Evolutionary conservation across 2,888 invertebrate species (phyloP), one percentile per base, ranked within the genome.

Genomic region (Eumerus sabulonum): DNA sequence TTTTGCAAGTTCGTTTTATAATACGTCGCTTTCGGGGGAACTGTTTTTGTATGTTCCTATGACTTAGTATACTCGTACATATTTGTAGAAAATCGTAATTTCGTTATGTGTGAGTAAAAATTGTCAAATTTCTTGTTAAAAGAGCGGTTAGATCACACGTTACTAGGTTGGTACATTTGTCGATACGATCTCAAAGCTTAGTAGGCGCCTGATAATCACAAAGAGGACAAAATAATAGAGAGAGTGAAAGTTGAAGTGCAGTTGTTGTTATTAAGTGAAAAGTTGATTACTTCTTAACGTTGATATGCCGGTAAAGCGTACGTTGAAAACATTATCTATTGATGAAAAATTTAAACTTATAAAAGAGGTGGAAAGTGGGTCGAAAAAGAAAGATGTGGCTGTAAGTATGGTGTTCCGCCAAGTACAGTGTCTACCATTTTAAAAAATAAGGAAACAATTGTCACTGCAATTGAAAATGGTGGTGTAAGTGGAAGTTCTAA

Each of bases 401-500:
- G 27, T 27, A 50, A 18, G 35, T 50, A 50, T 13, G 35, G 50
- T 51, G 36, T 47, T 16, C 47, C 47, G 14, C 7, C 47, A 47
- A 14, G 18, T 48, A 48, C 48, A 48, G 48, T 50, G 27, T 50
- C 35, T 50, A n/a, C n/a, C n/a, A n/a, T n/a, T n/a, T n/a, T n/a
- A n/a, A n/a, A n/a, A n/a, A n/a, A n/a, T n/a, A n/a, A 50, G 13
- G 27, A 19, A 50, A 35, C 27, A 12, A 19, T 50, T 50, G 27
- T 35, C 50, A 50, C 50, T 50, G 27, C 27, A 50, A 50, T 50
- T 13, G 50, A 50, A 50, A 27, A 47, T 50, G 50, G 27, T 27
- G 50, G 27, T 50, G 50, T 50, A 50, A 50, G 27, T 50, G n/a
- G 19, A 50, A 50, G 50, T 50, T 50, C 50, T 35, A 50, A 50